Percentiles rank a stretch among this genome's conserved stretches.
Evolutionary conservation across 2,888 invertebrate genomes (phyloP).

Genomic region (Iselma pallidipennis): DNA sequence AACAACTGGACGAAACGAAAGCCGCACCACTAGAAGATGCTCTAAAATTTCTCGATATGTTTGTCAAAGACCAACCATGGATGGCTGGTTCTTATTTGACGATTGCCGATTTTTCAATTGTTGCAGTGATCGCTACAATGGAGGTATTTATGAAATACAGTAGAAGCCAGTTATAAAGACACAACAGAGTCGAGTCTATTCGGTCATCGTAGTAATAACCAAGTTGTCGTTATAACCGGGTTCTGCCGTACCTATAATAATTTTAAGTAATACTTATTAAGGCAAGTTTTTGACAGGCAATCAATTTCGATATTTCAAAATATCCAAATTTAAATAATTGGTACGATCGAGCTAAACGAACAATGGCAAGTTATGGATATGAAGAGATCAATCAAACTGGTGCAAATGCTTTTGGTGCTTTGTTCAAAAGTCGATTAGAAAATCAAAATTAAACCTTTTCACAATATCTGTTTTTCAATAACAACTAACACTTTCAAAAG

Average conservation of each 20-base stretch:
- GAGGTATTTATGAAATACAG: constrained; percentile 55
- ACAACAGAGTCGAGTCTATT: too few species aligned
- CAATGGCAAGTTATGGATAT: constrained; percentile 68
- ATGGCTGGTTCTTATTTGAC: constrained; percentile 71
- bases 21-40: constrained; percentile 62
- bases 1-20: constrained; percentile 35
- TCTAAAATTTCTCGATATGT: constrained; percentile 62
- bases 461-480: too few species aligned
- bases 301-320: constrained; percentile 59
- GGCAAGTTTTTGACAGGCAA: constrained; percentile 44
- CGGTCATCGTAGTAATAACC: too few species aligned
- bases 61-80: constrained; percentile 64
- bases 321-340: constrained; percentile 65
- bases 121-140: constrained; percentile 64
- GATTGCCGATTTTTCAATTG: constrained; percentile 70
- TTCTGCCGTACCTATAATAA: background rate
- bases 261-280: background rate
- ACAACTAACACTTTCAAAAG: too few species aligned
- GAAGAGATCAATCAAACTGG: constrained; percentile 67
- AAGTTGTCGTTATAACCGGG: too few species aligned
- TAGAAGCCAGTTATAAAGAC: background rate
- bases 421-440: constrained; percentile 56
- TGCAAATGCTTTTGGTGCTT: constrained; percentile 60
- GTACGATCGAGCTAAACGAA: constrained; percentile 68
- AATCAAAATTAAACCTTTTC: too few species aligned